These are phyloP conservation scores for Apolygus lucorum DNA, from an alignment of 1,140 invertebrate species.

Conservation along the genomic window DNA sequence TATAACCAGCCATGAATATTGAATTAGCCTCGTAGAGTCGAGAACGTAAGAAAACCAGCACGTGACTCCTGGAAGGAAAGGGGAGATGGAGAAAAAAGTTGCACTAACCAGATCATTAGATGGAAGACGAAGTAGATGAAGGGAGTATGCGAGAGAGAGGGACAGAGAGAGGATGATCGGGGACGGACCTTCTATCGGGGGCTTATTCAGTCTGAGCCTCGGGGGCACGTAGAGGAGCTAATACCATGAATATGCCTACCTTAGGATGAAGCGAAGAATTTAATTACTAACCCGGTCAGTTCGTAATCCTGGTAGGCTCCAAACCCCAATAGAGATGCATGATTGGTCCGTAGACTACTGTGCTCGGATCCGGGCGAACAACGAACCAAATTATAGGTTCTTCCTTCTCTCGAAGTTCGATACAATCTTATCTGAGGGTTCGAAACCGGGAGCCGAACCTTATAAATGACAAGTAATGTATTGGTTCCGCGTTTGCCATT, in stretches of 20 bases:
- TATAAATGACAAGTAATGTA: constrained; percentile 11
- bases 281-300: constrained; percentile 14
- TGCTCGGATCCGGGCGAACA: neutral
- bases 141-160: neutral
- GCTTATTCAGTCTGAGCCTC: neutral
- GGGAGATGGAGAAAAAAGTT: constrained; percentile 5
- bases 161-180: neutral
- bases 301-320: neutral
- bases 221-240: constrained; percentile 8
- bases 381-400: constrained; percentile 6
- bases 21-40: neutral
- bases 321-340: neutral
- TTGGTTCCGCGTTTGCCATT: neutral
- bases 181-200: neutral
- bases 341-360: constrained; percentile 6
- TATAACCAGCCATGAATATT: constrained; percentile 7
- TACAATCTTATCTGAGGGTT: neutral
- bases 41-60: neutral
- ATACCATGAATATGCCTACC: constrained; percentile 4
- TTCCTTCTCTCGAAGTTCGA: neutral
- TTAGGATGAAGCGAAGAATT: neutral
- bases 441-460: constrained; percentile 3
- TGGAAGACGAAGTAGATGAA: too few relatives aligned
- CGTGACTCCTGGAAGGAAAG: neutral
- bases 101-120: constrained; percentile 14